Percentiles rank a stretch among this genome's conserved stretches.
phyloP scores from a whole-genome alignment of 2,113 vertebrate species.

The Pardalotus punctatus region DNA sequence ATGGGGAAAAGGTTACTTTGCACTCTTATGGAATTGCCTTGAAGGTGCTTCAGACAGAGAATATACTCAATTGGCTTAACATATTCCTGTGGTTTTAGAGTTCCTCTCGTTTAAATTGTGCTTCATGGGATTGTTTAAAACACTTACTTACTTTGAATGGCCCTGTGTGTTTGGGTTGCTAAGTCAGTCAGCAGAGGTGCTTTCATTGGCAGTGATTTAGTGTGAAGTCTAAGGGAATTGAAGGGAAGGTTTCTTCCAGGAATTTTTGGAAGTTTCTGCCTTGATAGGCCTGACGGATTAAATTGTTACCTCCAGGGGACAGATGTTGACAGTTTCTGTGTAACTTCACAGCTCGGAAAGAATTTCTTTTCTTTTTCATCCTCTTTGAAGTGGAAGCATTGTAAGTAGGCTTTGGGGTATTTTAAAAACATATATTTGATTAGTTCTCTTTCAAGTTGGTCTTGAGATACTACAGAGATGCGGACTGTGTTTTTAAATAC shows the following conservation, averaged over 20 bases:
- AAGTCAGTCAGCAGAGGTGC: neutral
- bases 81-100: neutral
- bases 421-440: neutral
- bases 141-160: neutral
- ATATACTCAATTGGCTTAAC: neutral
- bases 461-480: neutral
- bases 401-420: neutral
- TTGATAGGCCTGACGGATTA: neutral
- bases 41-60: neutral
- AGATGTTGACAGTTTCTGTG: neutral
- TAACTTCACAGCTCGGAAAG: neutral
- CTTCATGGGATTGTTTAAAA: neutral
- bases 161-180: neutral
- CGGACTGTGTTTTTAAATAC: neutral
- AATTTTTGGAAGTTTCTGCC: neutral
- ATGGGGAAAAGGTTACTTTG: neutral
- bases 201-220: neutral
- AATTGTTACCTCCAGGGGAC: neutral
- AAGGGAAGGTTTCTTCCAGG: neutral
- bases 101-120: neutral
- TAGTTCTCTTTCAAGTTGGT: neutral
- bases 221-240: neutral
- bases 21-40: neutral
- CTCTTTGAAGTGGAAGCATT: neutral
- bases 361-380: neutral